Evolutionary conservation across 2,888 invertebrate genomes (phyloP).

Genomic region (Sceliomorpha sp.): DNA sequence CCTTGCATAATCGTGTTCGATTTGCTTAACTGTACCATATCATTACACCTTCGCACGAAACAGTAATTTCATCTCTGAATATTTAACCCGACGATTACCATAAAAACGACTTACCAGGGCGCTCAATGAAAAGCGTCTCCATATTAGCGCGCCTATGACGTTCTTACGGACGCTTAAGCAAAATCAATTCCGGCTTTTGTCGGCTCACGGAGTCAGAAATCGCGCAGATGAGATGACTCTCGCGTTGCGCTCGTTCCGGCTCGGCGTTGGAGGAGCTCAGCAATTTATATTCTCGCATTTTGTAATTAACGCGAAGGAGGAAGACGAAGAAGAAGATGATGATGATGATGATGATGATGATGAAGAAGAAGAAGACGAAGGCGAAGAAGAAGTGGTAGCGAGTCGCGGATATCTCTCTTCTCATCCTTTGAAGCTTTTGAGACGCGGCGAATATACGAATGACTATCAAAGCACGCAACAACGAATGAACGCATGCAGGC

Average conservation of each 20-base stretch:
- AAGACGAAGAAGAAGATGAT: conserved; percentile 61
- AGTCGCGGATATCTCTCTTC: conserved; percentile 50
- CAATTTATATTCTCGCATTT: conserved; percentile 76
- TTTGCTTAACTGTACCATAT: no score
- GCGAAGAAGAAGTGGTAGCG: conserved; percentile 69
- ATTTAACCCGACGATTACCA: no score
- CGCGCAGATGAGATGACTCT: conserved; percentile 34
- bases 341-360: no score
- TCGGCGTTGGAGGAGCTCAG: conserved; percentile 52
- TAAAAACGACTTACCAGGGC: conserved; percentile 26
- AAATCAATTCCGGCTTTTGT: conserved; percentile 54
- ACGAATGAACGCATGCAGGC: conserved; percentile 41
- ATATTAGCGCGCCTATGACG: conserved; percentile 49
- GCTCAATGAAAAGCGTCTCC: conserved; percentile 50
- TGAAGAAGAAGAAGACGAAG: conserved; percentile 56
- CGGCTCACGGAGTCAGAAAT: conserved; percentile 11
- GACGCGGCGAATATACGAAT: conserved; percentile 52
- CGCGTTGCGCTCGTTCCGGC: conserved; percentile 23
- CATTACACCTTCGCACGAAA: no score
- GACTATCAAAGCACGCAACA: conserved; percentile 55
- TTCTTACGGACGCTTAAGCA: conserved; percentile 27
- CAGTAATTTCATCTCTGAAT: no score
- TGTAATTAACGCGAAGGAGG: conserved; percentile 73
- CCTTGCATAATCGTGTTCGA: no score
- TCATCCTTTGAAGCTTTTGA: conserved; percentile 34